Conservation (phyloP, 2,888 invertebrate genomes). For the Stenotaenia linearis region DNA sequence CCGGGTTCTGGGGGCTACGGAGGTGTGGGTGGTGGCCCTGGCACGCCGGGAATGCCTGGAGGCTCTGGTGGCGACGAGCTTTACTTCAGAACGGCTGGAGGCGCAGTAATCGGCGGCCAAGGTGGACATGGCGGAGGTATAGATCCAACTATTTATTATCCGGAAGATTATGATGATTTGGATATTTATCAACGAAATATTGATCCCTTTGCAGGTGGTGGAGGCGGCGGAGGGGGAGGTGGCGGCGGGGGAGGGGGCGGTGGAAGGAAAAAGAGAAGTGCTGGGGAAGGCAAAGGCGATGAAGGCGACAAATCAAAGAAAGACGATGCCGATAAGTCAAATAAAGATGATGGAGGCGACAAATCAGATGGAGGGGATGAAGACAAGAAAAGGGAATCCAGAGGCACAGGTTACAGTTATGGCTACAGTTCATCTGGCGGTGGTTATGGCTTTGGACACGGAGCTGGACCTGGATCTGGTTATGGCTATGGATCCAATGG, state of each 20-base stretch:
- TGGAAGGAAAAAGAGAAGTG: not conserved
- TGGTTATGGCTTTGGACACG: not conserved
- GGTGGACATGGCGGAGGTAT: not conserved
- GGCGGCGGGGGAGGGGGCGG: not conserved
- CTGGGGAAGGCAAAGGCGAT: too few relatives aligned
- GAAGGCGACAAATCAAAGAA: too few relatives aligned
- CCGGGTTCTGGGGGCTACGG: not conserved
- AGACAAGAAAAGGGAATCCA: too few relatives aligned
- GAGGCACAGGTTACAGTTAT: not conserved
- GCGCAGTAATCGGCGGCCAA: not conserved
- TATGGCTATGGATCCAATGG: too few relatives aligned
- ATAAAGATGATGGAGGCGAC: too few relatives aligned
- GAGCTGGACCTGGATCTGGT: not conserved
- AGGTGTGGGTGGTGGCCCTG: not conserved
- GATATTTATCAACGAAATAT: not conserved
- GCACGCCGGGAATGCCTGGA: not conserved
- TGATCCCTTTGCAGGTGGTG: not conserved
- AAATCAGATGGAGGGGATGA: too few relatives aligned
- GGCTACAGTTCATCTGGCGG: not conserved
- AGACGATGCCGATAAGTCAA: too few relatives aligned
- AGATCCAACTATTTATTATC: not conserved
- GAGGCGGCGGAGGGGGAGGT: not conserved
- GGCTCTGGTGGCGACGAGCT: not conserved
- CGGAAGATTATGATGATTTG: not conserved
- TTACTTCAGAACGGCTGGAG: not conserved